These are phyloP conservation scores for Drosophila santomea DNA, from an alignment of 1,140 invertebrate species.

Conservation along the genomic window DNA sequence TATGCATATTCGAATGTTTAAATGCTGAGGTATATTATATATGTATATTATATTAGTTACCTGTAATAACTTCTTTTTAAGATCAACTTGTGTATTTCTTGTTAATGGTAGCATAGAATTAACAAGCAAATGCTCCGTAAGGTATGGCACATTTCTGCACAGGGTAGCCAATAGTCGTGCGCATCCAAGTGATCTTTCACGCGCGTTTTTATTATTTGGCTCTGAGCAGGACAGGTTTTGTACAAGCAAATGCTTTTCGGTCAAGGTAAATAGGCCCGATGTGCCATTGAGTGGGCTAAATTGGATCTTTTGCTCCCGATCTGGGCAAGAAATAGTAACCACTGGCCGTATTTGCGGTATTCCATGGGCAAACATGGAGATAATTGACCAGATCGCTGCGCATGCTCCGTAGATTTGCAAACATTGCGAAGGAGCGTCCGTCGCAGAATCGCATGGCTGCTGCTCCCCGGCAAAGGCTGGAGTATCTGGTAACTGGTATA, in stretches of 20 bases:
- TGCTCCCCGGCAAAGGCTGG: neutral
- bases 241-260: conserved; percentile 34
- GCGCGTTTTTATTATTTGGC: conserved; percentile 7
- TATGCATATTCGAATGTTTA: no score
- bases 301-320: conserved; percentile 13
- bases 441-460: conserved; percentile 30
- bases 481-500: conserved; percentile 4
- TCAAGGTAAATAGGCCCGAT: conserved; percentile 42
- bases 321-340: conserved; percentile 15
- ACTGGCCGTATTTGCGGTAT: conserved; percentile 31
- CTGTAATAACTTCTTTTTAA: no score
- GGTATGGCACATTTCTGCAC: neutral
- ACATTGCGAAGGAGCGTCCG: conserved; percentile 66
- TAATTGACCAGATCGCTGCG: conserved; percentile 46
- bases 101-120: no score
- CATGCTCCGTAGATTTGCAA: conserved; percentile 58
- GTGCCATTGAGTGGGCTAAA: conserved; percentile 19
- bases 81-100: no score
- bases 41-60: no score
- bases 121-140: neutral
- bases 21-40: no score
- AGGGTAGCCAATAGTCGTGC: neutral
- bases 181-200: no score
- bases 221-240: conserved; percentile 11
- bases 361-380: conserved; percentile 30